Evolutionary conservation across 2,113 vertebrate genomes (phyloP), one percentile per base, ranked within the genome.

Genomic region (Chloropsis hardwickii): DNA sequence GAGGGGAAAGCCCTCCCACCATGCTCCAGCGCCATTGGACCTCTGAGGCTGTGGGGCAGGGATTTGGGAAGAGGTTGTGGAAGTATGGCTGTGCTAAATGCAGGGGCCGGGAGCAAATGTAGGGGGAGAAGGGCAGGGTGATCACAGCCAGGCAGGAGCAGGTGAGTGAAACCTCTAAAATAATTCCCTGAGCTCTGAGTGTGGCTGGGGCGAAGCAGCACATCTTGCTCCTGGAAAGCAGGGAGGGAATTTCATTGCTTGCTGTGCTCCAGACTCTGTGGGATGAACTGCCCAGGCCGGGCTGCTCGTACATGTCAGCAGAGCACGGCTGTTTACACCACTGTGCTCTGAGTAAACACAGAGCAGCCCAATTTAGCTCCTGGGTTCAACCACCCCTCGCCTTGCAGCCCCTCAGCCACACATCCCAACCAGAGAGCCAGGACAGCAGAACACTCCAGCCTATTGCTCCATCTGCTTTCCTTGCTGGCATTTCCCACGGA

Each of bases 401-500:
- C 60, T 60, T 16, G 1, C 69, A 72, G 84, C 25, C 58, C 57
- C 61, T 76, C 10, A 9, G 80, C 39, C 45, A 3, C 39, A 33
- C 31, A 61, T 23, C 84, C 67, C 70, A 21, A 8, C 4, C 58
- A 20, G 25, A 51, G 78, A 86, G 74, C 44, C 67, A 20, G n/a
- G n/a, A 44, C 64, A 77, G 79, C 89, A 82, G 74, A 85, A 7
- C 3, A 20, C 21, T 3, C 27, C 62, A 47, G 51, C 19, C 19
- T 54, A 4, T 7, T 15, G 37, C 82, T 88, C 53, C 19, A 0
- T 67, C 91, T 91, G 78, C 80, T 57, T 11, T 47, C 83, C 40
- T 8, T 19, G 76, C 79, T 95, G 90, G 80, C 82, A 76, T 95
- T 97, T 96, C 94, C 90, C 82, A 93, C 65, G 9, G 82, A 92